Evolutionary conservation across 2,888 invertebrate species (phyloP).

Genomic region (Sphinx pinastri): DNA sequence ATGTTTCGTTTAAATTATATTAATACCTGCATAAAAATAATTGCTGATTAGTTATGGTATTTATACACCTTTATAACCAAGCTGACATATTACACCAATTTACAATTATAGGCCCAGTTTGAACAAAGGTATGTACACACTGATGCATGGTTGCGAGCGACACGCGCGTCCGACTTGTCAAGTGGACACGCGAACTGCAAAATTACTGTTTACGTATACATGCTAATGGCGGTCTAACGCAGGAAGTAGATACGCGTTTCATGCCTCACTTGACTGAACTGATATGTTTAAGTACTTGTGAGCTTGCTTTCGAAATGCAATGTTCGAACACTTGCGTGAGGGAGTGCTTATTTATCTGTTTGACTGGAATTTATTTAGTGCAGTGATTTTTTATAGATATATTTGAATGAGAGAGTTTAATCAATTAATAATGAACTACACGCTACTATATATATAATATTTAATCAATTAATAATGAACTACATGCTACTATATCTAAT

Average conservation of each 20-base stretch:
- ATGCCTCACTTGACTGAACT: constrained; percentile 23
- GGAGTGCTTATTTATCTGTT: not conserved
- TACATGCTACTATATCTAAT: no score
- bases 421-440: no score
- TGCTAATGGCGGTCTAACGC: constrained; percentile 23
- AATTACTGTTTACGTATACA: constrained; percentile 26
- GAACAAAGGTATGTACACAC: not conserved
- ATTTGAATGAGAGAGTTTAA: no score
- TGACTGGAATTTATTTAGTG: not conserved
- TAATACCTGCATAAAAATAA: no score
- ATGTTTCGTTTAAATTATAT: no score
- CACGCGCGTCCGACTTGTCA: constrained; percentile 16
- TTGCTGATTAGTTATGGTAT: no score
- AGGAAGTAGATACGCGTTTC: constrained; percentile 24
- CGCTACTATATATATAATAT: no score
- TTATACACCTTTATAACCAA: not conserved
- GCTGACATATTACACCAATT: not conserved
- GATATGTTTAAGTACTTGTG: constrained; percentile 5
- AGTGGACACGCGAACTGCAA: constrained; percentile 21
- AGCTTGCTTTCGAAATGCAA: constrained; percentile 17
- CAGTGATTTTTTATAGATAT: not conserved
- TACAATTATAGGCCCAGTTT: not conserved
- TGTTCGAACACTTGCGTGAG: not conserved
- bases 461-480: no score
- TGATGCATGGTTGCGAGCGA: constrained; percentile 2